Evolutionary conservation across 2,797 vertebrate genomes (phyloP).

Genomic region (Nannoperca obscura): DNA sequence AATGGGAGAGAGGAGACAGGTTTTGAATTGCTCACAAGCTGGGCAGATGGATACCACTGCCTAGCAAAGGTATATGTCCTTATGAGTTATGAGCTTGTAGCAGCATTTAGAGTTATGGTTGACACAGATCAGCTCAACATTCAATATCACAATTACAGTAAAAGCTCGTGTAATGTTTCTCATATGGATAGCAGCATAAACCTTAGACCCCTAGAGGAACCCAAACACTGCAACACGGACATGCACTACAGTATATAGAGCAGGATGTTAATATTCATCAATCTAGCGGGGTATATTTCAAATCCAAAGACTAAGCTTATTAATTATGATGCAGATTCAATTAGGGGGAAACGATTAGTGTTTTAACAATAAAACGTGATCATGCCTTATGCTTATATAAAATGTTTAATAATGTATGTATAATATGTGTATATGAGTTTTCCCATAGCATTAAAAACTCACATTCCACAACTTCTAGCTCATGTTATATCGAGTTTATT

Average conservation of each 20-base stretch:
- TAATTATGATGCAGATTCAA: conserved; percentile 51
- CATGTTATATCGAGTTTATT: conserved; percentile 36
- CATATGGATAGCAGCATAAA: conserved; percentile 71
- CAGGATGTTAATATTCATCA: conserved; percentile 56
- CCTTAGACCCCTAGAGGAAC: conserved; percentile 54
- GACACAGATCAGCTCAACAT: conserved; percentile 83
- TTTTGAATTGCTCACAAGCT: conserved; percentile 71
- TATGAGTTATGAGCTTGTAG: conserved; percentile 81
- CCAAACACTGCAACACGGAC: conserved; percentile 60
- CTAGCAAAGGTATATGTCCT: conserved; percentile 73
- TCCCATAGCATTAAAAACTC: conserved; percentile 26
- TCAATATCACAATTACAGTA: conserved; percentile 87
- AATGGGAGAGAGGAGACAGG: conserved; percentile 70
- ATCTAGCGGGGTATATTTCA: conserved; percentile 38
- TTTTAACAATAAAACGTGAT: conserved; percentile 28
- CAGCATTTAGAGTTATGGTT: conserved; percentile 81
- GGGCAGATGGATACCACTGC: conserved; percentile 69
- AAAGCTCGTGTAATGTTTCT: conserved; percentile 85
- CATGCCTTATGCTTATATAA: conserved; percentile 22
- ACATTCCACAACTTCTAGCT: conserved; percentile 58
- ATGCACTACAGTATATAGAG: conserved; percentile 37
- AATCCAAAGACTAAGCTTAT: conserved; percentile 22
- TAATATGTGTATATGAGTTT: conserved; percentile 22
- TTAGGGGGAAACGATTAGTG: conserved; percentile 24
- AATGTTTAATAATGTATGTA: neutral